phyloP scores from a whole-genome alignment of 2,888 invertebrate genomes.

The Eustalomyia histrio region DNA sequence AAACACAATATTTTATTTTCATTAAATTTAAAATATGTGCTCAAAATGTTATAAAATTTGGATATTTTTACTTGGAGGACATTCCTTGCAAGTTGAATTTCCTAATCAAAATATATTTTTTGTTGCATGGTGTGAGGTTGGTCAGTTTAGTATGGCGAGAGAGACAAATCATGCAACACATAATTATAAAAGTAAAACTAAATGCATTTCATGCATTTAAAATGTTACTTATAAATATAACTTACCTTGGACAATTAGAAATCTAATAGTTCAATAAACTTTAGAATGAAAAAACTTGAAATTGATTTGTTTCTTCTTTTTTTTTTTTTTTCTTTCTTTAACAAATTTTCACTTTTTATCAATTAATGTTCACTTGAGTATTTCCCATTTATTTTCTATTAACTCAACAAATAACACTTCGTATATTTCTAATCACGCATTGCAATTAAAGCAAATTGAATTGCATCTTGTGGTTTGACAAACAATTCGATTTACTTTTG shows the following conservation, averaged over 20 bases:
- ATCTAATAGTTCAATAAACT: constrained; percentile 50
- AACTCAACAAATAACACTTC: neutral
- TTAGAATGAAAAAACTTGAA: constrained; percentile 8
- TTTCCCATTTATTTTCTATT: neutral
- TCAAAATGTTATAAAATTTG: too few relatives aligned
- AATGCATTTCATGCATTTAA: neutral
- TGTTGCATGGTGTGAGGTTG: constrained; percentile 20
- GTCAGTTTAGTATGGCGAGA: constrained; percentile 30
- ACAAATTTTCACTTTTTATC: constrained; percentile 39
- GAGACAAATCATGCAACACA: neutral
- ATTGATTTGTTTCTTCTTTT: neutral
- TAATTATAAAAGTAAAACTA: constrained; percentile 12
- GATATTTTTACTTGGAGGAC: too few relatives aligned
- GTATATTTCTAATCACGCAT: neutral
- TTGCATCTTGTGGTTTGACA: neutral
- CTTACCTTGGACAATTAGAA: constrained; percentile 56
- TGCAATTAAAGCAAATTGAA: neutral
- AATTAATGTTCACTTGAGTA: constrained; percentile 2
- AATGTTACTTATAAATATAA: constrained; percentile 4
- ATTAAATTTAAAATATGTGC: too few relatives aligned
- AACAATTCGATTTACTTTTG: neutral
- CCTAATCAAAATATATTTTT: too few relatives aligned
- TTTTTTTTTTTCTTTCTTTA: neutral
- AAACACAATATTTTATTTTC: too few relatives aligned
- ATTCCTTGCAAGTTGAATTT: too few relatives aligned